Conservation (phyloP, 2,797 vertebrate species). For the Phrynocephalus guinanensis region DNA sequence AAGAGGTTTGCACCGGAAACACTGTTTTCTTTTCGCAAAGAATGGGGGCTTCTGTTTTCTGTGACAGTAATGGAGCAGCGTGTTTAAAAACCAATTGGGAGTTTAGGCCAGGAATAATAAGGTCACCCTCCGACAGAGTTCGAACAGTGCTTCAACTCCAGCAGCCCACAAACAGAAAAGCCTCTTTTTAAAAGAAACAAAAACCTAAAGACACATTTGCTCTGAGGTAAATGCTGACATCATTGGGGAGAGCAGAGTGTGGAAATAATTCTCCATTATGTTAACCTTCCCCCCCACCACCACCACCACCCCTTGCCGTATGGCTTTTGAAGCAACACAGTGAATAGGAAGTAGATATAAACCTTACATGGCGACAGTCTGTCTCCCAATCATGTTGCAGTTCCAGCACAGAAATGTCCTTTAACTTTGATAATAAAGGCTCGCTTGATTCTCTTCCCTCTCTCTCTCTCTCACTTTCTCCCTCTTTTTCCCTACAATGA, state of each 20-base stretch:
- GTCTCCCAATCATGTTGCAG: conserved; percentile 75
- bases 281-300: conserved; percentile 61
- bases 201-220: conserved; percentile 80
- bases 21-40: conserved; percentile 78
- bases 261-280: conserved; percentile 76
- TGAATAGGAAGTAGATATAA: conserved; percentile 78
- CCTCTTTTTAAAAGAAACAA: conserved; percentile 78
- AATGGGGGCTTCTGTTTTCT: conserved; percentile 85
- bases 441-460: conserved; percentile 69
- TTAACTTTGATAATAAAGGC: conserved; percentile 77
- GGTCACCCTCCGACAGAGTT: conserved; percentile 78
- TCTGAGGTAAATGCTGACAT: conserved; percentile 82
- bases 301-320: conserved; percentile 16
- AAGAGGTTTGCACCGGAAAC: conserved; percentile 88
- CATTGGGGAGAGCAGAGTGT: conserved; percentile 68
- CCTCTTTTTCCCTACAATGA: conserved; percentile 73
- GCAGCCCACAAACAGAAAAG: conserved; percentile 72
- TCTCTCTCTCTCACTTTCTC: conserved; percentile 36
- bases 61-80: conserved; percentile 80
- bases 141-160: conserved; percentile 75
- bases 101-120: conserved; percentile 80
- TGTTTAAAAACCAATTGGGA: conserved; percentile 80
- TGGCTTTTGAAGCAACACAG: conserved; percentile 66
- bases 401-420: conserved; percentile 67
- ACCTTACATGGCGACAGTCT: conserved; percentile 78